Conservation (phyloP, 2,888 invertebrate species). For the Eulithis testata region DNA sequence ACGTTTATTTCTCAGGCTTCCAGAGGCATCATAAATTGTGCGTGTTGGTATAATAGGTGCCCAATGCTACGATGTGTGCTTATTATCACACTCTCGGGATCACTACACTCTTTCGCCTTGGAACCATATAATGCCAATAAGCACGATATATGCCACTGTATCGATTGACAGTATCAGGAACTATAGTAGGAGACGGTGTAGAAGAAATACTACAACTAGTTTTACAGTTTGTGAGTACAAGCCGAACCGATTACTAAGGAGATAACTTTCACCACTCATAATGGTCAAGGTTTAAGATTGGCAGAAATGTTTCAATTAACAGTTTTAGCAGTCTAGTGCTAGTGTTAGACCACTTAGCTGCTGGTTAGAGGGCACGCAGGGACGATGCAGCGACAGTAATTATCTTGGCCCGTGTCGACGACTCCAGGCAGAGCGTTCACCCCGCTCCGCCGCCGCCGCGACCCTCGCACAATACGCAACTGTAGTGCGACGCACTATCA, state of each 20-base stretch:
- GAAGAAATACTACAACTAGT: slow-evolving; percentile 42
- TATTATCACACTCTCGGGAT: slow-evolving; percentile 53
- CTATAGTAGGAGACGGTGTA: too few relatives aligned
- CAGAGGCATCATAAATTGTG: neutral
- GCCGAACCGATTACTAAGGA: neutral
- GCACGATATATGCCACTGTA: too few relatives aligned
- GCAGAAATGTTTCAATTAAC: slow-evolving; percentile 58
- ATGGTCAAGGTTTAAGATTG: slow-evolving; percentile 38
- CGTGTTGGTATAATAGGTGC: too few relatives aligned
- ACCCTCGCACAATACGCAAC: slow-evolving; percentile 76
- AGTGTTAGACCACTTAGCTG: slow-evolving; percentile 45
- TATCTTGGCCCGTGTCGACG: slow-evolving; percentile 80
- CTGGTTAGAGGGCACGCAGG: slow-evolving; percentile 55
- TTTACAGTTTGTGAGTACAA: neutral
- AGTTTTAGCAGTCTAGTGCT: slow-evolving; percentile 47
- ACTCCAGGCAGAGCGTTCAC: slow-evolving; percentile 80
- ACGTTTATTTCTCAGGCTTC: neutral
- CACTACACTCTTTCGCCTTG: slow-evolving; percentile 29
- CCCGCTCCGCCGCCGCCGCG: slow-evolving; percentile 52
- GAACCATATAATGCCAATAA: too few relatives aligned
- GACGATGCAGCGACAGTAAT: slow-evolving; percentile 77
- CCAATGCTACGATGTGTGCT: slow-evolving; percentile 42
- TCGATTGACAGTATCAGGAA: too few relatives aligned
- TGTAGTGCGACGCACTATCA: slow-evolving; percentile 67
- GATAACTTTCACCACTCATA: slow-evolving; percentile 26